These are phyloP conservation scores for Cryptocheilus praepositus DNA, from an alignment of 2,888 invertebrate species.

Conservation along the genomic window DNA sequence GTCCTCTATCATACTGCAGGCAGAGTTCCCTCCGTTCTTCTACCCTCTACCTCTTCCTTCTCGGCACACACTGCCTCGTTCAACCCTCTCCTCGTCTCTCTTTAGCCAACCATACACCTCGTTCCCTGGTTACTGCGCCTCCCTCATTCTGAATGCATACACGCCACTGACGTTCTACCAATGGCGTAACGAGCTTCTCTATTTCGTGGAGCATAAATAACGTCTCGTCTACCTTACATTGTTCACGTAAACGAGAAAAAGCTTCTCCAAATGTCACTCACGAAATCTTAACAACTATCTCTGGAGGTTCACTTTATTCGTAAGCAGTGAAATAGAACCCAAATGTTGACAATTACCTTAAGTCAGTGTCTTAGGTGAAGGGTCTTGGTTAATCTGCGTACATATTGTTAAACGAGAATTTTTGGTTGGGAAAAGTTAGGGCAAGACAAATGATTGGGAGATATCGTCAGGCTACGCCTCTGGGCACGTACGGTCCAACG, in stretches of 20 bases:
- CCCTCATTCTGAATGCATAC: not conserved
- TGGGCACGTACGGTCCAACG: too few species aligned
- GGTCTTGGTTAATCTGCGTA: too few species aligned
- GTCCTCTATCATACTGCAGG: slow-evolving; percentile 73
- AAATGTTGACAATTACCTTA: too few species aligned
- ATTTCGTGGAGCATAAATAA: slow-evolving; percentile 27
- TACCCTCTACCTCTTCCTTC: slow-evolving; percentile 40
- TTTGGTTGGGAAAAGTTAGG: too few species aligned
- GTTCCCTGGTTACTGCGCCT: not conserved
- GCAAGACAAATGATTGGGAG: too few species aligned
- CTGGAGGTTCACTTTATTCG: too few species aligned
- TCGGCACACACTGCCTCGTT: slow-evolving; percentile 28
- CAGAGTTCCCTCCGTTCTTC: slow-evolving; percentile 57
- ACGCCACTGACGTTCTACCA: slow-evolving; percentile 16
- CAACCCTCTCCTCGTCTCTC: slow-evolving; percentile 13
- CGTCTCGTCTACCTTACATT: not conserved
- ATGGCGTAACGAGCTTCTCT: slow-evolving; percentile 50
- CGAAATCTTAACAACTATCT: too few species aligned
- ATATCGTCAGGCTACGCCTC: too few species aligned
- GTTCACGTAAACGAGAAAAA: not conserved
- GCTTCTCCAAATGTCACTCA: too few species aligned
- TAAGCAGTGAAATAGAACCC: too few species aligned
- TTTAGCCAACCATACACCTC: not conserved
- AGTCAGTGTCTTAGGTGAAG: too few species aligned
- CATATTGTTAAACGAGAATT: too few species aligned